phyloP scores from a whole-genome alignment of 2,888 invertebrate species.

The Amiota communis region DNA sequence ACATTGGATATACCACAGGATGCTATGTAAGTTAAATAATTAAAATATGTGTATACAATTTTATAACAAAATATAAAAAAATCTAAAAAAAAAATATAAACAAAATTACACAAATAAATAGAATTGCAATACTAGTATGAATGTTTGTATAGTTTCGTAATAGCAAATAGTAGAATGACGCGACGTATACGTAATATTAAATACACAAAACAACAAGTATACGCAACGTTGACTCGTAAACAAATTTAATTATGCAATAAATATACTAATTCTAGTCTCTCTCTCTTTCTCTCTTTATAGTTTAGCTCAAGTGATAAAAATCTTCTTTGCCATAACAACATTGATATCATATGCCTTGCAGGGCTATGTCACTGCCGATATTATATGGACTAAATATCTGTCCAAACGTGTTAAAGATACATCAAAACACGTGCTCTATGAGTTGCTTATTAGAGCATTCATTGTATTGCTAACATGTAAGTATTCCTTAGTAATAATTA shows the following conservation, averaged over 20 bases:
- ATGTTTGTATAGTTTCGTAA: neutral
- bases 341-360: slow-evolving; percentile 97
- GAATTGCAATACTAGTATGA: too few species aligned
- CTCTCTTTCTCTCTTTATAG: slow-evolving; percentile 63
- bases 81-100: too few species aligned
- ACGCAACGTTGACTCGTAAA: slow-evolving; percentile 3
- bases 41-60: too few species aligned
- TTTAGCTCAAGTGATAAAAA: slow-evolving; percentile 85
- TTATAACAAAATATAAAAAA: too few species aligned
- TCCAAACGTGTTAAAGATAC: slow-evolving; percentile 79
- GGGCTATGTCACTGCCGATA: slow-evolving; percentile 97
- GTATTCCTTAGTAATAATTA: slow-evolving; percentile 57
- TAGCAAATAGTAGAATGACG: neutral
- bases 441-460: slow-evolving; percentile 82
- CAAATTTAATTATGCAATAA: slow-evolving; percentile 21
- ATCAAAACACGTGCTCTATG: slow-evolving; percentile 78
- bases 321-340: slow-evolving; percentile 89
- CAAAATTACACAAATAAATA: too few species aligned
- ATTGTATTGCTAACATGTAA: slow-evolving; percentile 81
- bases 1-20: slow-evolving; percentile 88
- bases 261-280: neutral
- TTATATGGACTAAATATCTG: slow-evolving; percentile 82
- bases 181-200: neutral
- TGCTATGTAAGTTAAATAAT: slow-evolving; percentile 77
- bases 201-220: neutral